Evolutionary conservation across 2,113 vertebrate species (phyloP).

Genomic region (Rhizomys pruinosus): DNA sequence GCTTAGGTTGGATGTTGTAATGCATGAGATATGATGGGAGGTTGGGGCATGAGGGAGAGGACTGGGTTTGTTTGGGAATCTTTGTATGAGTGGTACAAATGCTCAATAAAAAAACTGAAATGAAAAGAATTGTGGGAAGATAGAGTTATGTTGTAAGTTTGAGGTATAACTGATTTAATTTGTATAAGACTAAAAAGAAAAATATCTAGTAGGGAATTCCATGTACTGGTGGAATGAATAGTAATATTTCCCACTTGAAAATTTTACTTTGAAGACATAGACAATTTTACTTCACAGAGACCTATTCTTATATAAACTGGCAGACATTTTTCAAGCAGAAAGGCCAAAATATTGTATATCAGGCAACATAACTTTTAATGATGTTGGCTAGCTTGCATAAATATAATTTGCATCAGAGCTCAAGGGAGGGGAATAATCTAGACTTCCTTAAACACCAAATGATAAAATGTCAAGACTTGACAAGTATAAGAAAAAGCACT

Average conservation of each 20-base stretch:
- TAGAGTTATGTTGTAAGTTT: neutral
- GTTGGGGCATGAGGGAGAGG: no score
- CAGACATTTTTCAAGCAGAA: neutral
- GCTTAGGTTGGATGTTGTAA: no score
- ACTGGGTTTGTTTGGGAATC: no score
- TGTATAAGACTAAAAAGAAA: neutral
- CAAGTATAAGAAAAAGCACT: slow-evolving; percentile 61
- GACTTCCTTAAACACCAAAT: slow-evolving; percentile 55
- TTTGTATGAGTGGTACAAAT: no score
- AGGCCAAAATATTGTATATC: neutral
- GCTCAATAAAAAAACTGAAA: no score
- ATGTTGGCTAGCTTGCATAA: neutral
- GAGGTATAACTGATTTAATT: neutral
- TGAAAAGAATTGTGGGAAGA: neutral
- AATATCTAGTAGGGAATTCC: neutral
- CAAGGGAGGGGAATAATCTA: neutral
- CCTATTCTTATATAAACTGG: neutral
- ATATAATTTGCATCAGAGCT: slow-evolving; percentile 20
- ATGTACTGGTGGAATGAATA: neutral
- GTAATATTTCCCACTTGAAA: neutral
- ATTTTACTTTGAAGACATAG: slow-evolving; percentile 25
- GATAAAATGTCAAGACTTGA: slow-evolving; percentile 56
- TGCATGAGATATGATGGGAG: no score
- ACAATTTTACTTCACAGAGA: neutral
- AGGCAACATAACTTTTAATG: slow-evolving; percentile 14